These are phyloP conservation scores for Sebastes vulpes DNA, from an alignment of 2,797 vertebrate genomes.

Conservation along the genomic window DNA sequence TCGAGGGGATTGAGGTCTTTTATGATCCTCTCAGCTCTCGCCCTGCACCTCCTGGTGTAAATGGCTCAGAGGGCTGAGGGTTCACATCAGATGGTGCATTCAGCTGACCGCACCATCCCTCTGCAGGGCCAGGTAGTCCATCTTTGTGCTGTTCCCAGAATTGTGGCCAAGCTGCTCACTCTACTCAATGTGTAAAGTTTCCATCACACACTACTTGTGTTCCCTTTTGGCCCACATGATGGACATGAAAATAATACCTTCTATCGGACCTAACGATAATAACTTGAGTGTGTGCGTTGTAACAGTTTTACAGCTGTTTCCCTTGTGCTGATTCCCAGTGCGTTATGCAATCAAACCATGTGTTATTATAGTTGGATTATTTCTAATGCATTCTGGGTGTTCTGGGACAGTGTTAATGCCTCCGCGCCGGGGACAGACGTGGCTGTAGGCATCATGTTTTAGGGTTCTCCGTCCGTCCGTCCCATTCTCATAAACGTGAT, in stretches of 20 bases:
- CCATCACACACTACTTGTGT: neutral
- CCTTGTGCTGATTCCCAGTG: neutral
- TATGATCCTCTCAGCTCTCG: neutral
- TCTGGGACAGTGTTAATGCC: neutral
- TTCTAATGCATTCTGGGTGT: conserved; percentile 1
- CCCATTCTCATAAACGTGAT: too few relatives aligned
- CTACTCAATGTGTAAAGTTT: neutral
- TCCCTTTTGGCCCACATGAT: neutral
- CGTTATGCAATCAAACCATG: neutral
- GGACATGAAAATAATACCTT: neutral
- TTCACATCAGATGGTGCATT: neutral
- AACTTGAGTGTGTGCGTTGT: neutral
- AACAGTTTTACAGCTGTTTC: neutral
- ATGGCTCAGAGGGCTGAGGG: neutral
- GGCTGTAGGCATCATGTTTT: too few relatives aligned
- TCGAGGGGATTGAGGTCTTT: neutral
- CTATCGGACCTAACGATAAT: neutral
- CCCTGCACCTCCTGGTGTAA: neutral
- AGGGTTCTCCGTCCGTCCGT: too few relatives aligned
- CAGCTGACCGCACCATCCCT: neutral
- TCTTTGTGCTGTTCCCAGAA: neutral
- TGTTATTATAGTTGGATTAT: neutral
- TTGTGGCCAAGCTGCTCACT: neutral
- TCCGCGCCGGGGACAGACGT: too few relatives aligned
- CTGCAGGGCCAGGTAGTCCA: neutral